A percentile compares a stretch with the other conserved stretches of the same genome.
Conservation (phyloP, 2,888 invertebrate genomes). For the Latheticus oryzae region DNA sequence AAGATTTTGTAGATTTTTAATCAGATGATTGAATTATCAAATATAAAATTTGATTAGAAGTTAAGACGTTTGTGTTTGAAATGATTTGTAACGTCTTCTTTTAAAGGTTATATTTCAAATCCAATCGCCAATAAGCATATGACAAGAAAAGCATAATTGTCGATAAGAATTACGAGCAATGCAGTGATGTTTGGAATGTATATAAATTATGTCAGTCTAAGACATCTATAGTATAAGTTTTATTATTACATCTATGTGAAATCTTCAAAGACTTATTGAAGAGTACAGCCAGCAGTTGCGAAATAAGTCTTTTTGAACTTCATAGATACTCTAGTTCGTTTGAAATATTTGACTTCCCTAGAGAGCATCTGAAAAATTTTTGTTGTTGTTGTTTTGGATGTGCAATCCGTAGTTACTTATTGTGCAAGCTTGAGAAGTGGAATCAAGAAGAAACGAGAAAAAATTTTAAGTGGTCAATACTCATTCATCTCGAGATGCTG, state of each 20-base stretch:
- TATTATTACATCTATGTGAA: constrained; percentile 25
- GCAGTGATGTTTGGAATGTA: constrained; percentile 32
- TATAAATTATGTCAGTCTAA: constrained; percentile 28
- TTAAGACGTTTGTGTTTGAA: constrained; percentile 1
- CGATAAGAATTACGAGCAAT: constrained; percentile 45
- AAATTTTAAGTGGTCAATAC: no score
- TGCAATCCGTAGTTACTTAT: no score
- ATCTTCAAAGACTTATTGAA: constrained; percentile 19
- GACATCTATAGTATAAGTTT: constrained; percentile 32
- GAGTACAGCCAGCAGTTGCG: no score
- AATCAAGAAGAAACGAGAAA: no score
- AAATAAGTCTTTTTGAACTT: no score
- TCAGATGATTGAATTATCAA: constrained; percentile 4
- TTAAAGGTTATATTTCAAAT: background rate
- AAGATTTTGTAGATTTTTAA: constrained; percentile 23
- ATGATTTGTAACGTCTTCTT: constrained; percentile 20
- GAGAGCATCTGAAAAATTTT: no score
- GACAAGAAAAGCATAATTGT: constrained; percentile 41
- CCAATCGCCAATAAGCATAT: constrained; percentile 31
- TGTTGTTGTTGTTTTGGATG: no score
- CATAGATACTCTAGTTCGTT: no score
- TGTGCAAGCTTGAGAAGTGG: no score
- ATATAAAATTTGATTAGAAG: constrained; percentile 8
- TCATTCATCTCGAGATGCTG: no score
- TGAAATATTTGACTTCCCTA: no score